phyloP scores from a whole-genome alignment of 2,113 vertebrate genomes.

The Etia nguti region DNA sequence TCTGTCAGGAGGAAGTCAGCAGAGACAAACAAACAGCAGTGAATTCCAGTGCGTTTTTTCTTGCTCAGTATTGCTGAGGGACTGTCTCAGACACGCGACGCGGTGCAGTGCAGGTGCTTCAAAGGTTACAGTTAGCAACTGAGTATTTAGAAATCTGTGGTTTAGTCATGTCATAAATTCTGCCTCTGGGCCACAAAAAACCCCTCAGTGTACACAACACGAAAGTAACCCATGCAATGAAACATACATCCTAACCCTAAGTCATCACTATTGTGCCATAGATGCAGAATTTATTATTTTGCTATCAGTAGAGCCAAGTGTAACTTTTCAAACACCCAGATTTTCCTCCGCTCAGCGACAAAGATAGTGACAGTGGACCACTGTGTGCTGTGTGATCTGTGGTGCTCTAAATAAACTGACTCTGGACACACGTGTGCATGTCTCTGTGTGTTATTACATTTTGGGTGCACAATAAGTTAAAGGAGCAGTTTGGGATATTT shows the following conservation, averaged over 20 bases:
- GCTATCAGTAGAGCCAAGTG: not conserved
- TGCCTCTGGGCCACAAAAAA: slow-evolving; percentile 3
- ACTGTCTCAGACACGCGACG: not conserved
- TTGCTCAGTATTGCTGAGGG: slow-evolving; percentile 25
- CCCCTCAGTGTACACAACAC: not conserved
- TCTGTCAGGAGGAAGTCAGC: slow-evolving; percentile 25
- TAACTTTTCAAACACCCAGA: slow-evolving; percentile 24
- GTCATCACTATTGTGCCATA: not conserved
- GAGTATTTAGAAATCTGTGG: not conserved
- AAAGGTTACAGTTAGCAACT: not conserved
- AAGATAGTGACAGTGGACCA: slow-evolving; percentile 16
- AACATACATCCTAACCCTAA: slow-evolving; percentile 17
- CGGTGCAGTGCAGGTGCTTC: slow-evolving; percentile 3
- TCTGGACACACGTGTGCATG: not conserved
- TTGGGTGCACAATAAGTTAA: not conserved
- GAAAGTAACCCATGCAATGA: slow-evolving; percentile 24
- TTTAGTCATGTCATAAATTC: slow-evolving; percentile 24
- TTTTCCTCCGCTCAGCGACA: not conserved
- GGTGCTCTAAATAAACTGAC: slow-evolving; percentile 24
- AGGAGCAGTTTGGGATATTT: not conserved
- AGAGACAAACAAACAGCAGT: slow-evolving; percentile 2
- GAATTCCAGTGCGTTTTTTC: not conserved
- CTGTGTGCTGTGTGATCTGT: slow-evolving; percentile 20
- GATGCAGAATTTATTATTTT: slow-evolving; percentile 39
- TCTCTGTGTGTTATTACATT: not conserved